Evolutionary conservation across 2,888 invertebrate species (phyloP), one percentile per base, ranked within the genome.

Genomic region (Conomelus anceps): DNA sequence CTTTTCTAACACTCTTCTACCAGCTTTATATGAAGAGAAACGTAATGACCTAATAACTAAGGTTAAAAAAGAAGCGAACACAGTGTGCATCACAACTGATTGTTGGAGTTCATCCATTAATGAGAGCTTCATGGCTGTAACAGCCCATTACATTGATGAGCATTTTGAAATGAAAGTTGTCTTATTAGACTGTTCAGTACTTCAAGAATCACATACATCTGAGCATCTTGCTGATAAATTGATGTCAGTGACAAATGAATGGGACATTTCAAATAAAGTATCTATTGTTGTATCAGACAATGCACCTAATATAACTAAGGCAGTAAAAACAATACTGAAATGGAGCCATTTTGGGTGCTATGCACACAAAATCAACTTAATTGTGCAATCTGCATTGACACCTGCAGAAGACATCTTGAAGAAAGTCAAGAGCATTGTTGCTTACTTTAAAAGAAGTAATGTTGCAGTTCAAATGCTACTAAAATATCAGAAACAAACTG

Each of bases 101-200:
- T 91, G 91, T 87, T 92, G 92, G 92, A 92, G 92, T 22, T 92
- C 92, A 9, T 22, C 89, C 11, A 92, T 91, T 87, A 91, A 90
- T 23, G 92, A 92, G 87, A 91, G 90, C 90, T 92, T 90, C 90
- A 89, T 92, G 84, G 92, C 91, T 23, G 91, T 92, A 9, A 92
- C 91, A 20, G 90, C 85, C 11, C 92, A 92, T 91, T 92, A 91
- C 90, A 89, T 92, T 23, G 85, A 91, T 88, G 86, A 91, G 3
- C 86, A 92, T 88, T 92, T 92, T 91, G 34, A 91, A 90, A 20
- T 91, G 17, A 90, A 92, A 89, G 91, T 91, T 13, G 34, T 91
- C 23, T 88, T 92, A 84, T 89, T 92, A n/a, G 91, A 91, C 17
- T 92, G 92, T 89, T 23, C 34, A 17, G 22, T 87, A 24, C 91